Evolutionary conservation across 2,113 vertebrate species (phyloP).

Genomic region (Apodemus sylvaticus): DNA sequence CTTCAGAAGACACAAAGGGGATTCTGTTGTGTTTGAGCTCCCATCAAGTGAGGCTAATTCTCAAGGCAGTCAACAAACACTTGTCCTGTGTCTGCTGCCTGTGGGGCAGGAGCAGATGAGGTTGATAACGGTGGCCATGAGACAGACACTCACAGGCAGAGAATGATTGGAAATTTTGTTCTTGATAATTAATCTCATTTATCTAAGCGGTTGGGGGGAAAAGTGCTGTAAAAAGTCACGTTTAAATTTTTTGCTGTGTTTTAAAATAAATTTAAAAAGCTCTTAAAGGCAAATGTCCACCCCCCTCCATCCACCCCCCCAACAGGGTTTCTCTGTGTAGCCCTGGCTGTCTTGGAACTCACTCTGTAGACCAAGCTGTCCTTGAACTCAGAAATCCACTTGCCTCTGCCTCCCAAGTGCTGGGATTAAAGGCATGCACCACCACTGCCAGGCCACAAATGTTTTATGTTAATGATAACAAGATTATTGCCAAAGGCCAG

Average conservation of each 20-base stretch:
- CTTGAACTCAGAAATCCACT: too few relatives aligned
- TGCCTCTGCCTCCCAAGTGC: too few relatives aligned
- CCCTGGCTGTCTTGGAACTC: too few relatives aligned
- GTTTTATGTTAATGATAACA: constrained; percentile 33
- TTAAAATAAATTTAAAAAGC: neutral
- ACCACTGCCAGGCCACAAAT: too few relatives aligned
- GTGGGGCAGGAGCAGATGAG: neutral
- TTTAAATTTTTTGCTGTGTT: neutral
- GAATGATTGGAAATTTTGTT: neutral
- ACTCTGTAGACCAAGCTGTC: too few relatives aligned
- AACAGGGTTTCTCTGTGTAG: too few relatives aligned
- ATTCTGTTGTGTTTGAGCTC: neutral
- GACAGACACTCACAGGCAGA: neutral
- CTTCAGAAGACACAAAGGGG: neutral
- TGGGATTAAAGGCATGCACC: too few relatives aligned
- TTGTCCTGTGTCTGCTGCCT: neutral
- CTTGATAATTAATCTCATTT: constrained; percentile 16
- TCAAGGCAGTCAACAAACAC: neutral
- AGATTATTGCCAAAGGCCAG: neutral
- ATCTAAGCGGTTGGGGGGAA: neutral
- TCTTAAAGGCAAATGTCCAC: neutral
- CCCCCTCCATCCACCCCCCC: too few relatives aligned
- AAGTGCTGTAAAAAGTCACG: neutral
- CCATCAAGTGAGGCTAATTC: neutral
- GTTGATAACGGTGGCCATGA: neutral